Base-by-base conservation (phyloP, 2,888 invertebrate genomes). In the Cerastis rubricosa region DNA sequence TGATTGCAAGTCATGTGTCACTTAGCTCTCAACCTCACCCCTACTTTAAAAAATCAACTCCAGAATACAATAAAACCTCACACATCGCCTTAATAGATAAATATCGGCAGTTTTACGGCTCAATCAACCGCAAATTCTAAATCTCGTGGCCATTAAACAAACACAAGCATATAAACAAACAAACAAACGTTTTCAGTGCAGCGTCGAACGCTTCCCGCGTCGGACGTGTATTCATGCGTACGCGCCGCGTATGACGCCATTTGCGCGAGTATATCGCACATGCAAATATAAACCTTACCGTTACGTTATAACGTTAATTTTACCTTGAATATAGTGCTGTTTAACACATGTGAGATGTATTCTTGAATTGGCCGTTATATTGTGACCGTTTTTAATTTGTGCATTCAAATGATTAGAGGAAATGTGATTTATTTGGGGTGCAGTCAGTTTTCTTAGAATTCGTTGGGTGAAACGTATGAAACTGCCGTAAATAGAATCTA, bases 361-460 rank as follows among this genome's bases (percentile, higher is more conserved):
- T 61, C 19, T 19, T 61, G 14, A 61, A 72, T 80, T 83, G 85
- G 69, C 85, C 79, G 87, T 89, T 90, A 85, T 78, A 83, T 83
- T 85, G 83, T 86, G 88, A 88, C 88, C 88, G 91, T 92, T 91
- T 87, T 89, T 88, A 89, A 91, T 91, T 87, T 89, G 89, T 89
- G 87, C 86, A 86, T 77, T 77, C 70, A 69, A 82, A 85, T 87
- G 87, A 86, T 88, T 88, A 87, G 74, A 78, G 79, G 80, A 74
- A 78, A 83, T 67, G 84, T 87, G 88, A 85, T 88, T 87, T 84
- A 74, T 76, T 87, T 83, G 51, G 71, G 77, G 45, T 81, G 71
- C 80, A 76, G 67, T 83, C 72, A 76, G 77, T 81, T 80, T 88
- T 85, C 84, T 79, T 66, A 84, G 82, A 87, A 85, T 74, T 19